Base-by-base conservation (phyloP, 2,888 invertebrate genomes). In the Lampropteryx suffumata region DNA sequence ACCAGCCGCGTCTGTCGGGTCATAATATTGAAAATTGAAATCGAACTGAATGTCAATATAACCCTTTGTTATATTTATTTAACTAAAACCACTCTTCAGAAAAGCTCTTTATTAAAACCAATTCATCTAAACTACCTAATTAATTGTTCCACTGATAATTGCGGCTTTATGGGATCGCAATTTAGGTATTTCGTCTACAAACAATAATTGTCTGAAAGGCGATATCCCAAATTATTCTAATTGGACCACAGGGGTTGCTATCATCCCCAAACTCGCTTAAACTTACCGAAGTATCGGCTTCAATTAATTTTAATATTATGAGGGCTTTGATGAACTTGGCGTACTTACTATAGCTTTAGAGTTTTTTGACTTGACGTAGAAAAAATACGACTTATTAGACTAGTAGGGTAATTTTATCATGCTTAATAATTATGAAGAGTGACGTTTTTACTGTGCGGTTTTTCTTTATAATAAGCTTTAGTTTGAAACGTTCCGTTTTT, bases 211-310 rank as follows among this genome's bases (percentile, higher is more conserved):
- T 54, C 45, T 44, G 60, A 45, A 62, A 60, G 37, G 43, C 33
- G 59, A 61, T 54, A 59, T 36, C 57, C 51, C 33, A 55, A 57
- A 62, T 59, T 61, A 52, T 52, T 55, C 55, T 62, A 65, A 65
- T 63, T 65, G 61, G 54, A 59, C 61, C 60, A 55, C 60, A 58
- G 56, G 52, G 58, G 58, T 49, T 55, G 56, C 43, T 40, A 29
- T 45, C 43, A 43, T 24, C 40, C 45, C 41, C 17, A 24, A 35
- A 44, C 43, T 35, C 35, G 37, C 40, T 39, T 40, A 51, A 56
- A 55, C 39, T 48, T 44, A 30, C 46, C 51, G 33, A 50, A 60
- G 56, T 59, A 65, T 63, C 55, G 42, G 11, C 50, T 61, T 57
- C 56, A 45, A 55, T 58, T 59, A 55, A 61, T 57, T 59, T 53